Evolutionary conservation across 2,888 invertebrate species (phyloP).

Genomic region (Crepidodera aurea): DNA sequence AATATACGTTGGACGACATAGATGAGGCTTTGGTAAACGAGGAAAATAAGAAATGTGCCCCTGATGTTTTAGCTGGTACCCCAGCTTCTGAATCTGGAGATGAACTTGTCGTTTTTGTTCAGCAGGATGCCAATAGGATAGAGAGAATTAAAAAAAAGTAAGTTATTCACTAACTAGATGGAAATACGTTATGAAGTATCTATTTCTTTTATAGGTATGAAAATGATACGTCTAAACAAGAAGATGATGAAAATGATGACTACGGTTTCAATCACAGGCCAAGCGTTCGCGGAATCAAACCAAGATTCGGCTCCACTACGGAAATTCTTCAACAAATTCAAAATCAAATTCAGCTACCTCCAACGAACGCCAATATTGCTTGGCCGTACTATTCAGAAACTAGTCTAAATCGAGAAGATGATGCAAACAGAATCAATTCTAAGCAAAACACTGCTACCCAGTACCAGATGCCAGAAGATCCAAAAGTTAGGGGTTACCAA

Average conservation of each 20-base stretch:
- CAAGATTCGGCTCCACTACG: slow-evolving; percentile 81
- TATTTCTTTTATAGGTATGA: slow-evolving; percentile 29
- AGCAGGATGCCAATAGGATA: slow-evolving; percentile 83
- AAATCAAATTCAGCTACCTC: slow-evolving; percentile 69
- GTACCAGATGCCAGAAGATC: slow-evolving; percentile 49
- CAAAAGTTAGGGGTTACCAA: slow-evolving; percentile 47
- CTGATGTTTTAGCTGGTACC: slow-evolving; percentile 82
- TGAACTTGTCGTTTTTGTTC: slow-evolving; percentile 83
- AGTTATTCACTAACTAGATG: slow-evolving; percentile 36
- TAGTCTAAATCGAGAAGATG: slow-evolving; percentile 57
- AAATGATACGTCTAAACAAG: slow-evolving; percentile 38
- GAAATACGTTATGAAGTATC: too few species aligned
- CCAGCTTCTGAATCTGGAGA: slow-evolving; percentile 69
- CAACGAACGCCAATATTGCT: slow-evolving; percentile 62
- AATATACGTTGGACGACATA: slow-evolving; percentile 73
- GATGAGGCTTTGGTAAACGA: slow-evolving; percentile 68
- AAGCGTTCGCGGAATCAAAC: slow-evolving; percentile 87
- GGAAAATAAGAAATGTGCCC: slow-evolving; percentile 67
- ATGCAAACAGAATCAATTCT: slow-evolving; percentile 51
- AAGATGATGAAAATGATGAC: slow-evolving; percentile 84
- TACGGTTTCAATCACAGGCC: slow-evolving; percentile 91
- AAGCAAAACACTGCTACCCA: slow-evolving; percentile 49
- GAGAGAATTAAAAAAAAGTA: slow-evolving; percentile 81
- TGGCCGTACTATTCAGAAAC: slow-evolving; percentile 75
- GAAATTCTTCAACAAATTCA: slow-evolving; percentile 85